A percentile compares a stretch with the other conserved stretches of the same genome.
These are phyloP conservation scores for Trinorchestia longiramus DNA, from an alignment of 1,140 invertebrate species.

Conservation along the genomic window DNA sequence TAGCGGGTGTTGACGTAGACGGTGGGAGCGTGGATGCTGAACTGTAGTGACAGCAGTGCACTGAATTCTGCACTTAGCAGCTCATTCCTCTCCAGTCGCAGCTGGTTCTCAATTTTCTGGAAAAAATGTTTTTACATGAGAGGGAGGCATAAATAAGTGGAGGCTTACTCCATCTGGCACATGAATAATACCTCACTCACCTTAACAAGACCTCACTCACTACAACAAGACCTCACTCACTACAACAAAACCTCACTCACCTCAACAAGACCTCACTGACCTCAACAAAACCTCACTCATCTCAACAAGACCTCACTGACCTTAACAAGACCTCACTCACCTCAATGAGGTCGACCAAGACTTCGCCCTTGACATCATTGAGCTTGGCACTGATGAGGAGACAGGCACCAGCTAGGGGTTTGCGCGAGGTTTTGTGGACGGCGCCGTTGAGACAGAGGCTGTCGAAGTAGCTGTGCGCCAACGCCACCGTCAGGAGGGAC, in stretches of 20 bases:
- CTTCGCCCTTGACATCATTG: conserved; percentile 94
- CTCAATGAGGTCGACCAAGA: conserved; percentile 87
- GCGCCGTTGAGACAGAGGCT: conserved; percentile 92
- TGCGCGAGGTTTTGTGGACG: conserved; percentile 95
- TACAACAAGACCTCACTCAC: not conserved
- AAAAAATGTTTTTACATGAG: not conserved
- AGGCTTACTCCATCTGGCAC: no score
- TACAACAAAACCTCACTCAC: not conserved
- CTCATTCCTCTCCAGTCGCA: conserved; percentile 1
- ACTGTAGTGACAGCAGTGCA: conserved; percentile 12
- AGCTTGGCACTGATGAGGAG: conserved; percentile 93
- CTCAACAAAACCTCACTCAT: not conserved
- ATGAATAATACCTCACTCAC: no score
- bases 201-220: not conserved
- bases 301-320: not conserved
- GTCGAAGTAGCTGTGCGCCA: conserved; percentile 98
- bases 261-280: not conserved
- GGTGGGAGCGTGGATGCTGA: conserved; percentile 26
- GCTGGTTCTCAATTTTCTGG: conserved; percentile 35
- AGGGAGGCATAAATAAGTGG: not conserved
- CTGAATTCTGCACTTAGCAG: not conserved
- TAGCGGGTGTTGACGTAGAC: conserved; percentile 33
- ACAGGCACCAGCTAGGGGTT: conserved; percentile 94
- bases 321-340: not conserved
- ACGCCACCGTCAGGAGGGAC: conserved; percentile 86